These are phyloP conservation scores for Cryptomyrus ogoouensis DNA, from an alignment of 2,113 vertebrate species.

Conservation along the genomic window DNA sequence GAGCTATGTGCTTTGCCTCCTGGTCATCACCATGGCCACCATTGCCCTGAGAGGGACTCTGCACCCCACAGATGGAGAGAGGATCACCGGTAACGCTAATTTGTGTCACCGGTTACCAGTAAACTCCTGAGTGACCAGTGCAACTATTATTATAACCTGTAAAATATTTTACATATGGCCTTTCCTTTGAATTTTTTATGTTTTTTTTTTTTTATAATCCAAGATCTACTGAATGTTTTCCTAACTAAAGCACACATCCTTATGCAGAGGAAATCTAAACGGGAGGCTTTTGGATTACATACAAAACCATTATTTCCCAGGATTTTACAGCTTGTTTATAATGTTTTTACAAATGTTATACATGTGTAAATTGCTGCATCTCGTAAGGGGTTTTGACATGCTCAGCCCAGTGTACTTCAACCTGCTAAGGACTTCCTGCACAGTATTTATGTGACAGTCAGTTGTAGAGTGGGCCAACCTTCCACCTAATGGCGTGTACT, in stretches of 20 bases:
- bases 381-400: neutral
- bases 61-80: slow-evolving; percentile 24
- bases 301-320: neutral
- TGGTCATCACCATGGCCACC: slow-evolving; percentile 43
- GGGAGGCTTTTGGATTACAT: neutral
- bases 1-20: slow-evolving; percentile 46
- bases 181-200: neutral
- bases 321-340: neutral
- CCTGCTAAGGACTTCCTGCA: neutral
- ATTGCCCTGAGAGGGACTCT: slow-evolving; percentile 20
- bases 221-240: neutral
- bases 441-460: neutral
- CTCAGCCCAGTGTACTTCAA: neutral
- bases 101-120: neutral
- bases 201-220: neutral
- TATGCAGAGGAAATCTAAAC: neutral
- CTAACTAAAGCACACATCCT: neutral
- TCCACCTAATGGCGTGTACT: neutral
- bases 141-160: neutral
- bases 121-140: neutral
- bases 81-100: neutral
- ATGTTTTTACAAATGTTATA: neutral
- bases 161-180: neutral
- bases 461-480: neutral
- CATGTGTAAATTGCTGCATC: neutral